These are phyloP conservation scores for Prorops nasuta DNA, from an alignment of 1,140 invertebrate species.

Conservation along the genomic window DNA sequence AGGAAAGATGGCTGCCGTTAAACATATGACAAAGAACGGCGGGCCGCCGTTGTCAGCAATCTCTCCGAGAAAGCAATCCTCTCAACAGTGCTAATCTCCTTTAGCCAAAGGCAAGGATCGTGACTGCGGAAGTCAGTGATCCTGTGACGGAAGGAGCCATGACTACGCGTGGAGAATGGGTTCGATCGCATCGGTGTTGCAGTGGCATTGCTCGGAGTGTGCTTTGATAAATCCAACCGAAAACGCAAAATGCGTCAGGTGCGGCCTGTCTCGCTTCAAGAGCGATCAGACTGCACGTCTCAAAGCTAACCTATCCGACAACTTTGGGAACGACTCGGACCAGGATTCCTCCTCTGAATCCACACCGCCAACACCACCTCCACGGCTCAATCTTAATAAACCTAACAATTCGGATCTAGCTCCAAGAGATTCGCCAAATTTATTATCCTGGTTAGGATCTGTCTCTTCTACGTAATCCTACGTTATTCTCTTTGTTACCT, in stretches of 20 bases:
- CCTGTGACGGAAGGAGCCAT: constrained; percentile 43
- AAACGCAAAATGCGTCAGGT: constrained; percentile 74
- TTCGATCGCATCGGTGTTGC: constrained; percentile 84
- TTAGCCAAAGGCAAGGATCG: constrained; percentile 9
- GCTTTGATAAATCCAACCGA: constrained; percentile 84
- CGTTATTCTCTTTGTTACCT: too few species aligned
- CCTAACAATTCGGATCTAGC: background rate
- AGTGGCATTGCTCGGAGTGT: constrained; percentile 85
- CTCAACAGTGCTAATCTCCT: constrained; percentile 24
- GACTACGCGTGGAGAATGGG: constrained; percentile 66
- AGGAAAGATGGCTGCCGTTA: constrained; percentile 45
- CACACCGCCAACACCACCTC: constrained; percentile 44
- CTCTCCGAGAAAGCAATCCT: too few species aligned
- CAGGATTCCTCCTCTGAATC: constrained; percentile 32
- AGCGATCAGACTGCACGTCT: constrained; percentile 39
- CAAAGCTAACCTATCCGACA: background rate
- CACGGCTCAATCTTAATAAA: constrained; percentile 23
- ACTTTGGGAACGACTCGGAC: background rate
- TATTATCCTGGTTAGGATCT: too few species aligned
- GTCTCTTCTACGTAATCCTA: too few species aligned
- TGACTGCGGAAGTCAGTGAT: constrained; percentile 17
- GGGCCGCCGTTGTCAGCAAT: constrained; percentile 36
- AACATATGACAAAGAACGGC: constrained; percentile 55
- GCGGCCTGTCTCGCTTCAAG: constrained; percentile 60
- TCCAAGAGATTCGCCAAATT: too few species aligned